Percentiles rank a stretch among this genome's conserved stretches.
phyloP scores from a whole-genome alignment of 1,140 invertebrate species.

The Papilio glaucus region DNA sequence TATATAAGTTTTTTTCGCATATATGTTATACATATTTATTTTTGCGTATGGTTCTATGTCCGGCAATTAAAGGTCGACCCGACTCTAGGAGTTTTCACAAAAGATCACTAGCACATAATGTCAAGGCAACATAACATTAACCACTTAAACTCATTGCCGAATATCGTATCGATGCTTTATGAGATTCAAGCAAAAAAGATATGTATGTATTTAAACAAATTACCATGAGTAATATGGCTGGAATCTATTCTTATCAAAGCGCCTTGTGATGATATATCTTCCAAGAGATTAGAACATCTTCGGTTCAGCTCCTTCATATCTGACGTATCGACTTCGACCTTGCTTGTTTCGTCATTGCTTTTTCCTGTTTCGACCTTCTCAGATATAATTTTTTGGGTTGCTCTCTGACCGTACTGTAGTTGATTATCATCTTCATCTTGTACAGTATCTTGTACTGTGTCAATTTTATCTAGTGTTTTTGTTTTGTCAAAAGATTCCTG shows the following conservation, averaged over 20 bases:
- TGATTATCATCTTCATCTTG: slow-evolving; percentile 51
- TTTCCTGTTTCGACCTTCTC: not conserved
- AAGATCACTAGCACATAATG: too few species aligned
- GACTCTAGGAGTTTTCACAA: too few species aligned
- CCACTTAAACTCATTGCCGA: too few species aligned
- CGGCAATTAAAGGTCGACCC: too few species aligned
- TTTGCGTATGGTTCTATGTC: too few species aligned
- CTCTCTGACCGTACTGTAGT: slow-evolving; percentile 51
- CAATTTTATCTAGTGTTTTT: slow-evolving; percentile 54
- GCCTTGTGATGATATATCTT: slow-evolving; percentile 79
- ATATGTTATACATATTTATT: too few species aligned
- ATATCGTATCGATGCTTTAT: not conserved
- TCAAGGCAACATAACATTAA: too few species aligned
- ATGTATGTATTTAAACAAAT: slow-evolving; percentile 38
- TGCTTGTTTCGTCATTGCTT: slow-evolving; percentile 41
- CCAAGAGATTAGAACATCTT: slow-evolving; percentile 80
- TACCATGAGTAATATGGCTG: slow-evolving; percentile 79
- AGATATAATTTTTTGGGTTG: slow-evolving; percentile 39
- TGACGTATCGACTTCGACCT: slow-evolving; percentile 62
- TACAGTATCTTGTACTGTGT: slow-evolving; percentile 51
- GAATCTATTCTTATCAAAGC: slow-evolving; percentile 80
- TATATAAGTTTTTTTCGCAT: too few species aligned
- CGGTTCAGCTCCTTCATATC: slow-evolving; percentile 80
- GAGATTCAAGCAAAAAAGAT: not conserved
- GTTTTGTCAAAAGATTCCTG: slow-evolving; percentile 63